These are phyloP conservation scores for Sipha maydis DNA, from an alignment of 2,888 invertebrate species.

Conservation along the genomic window DNA sequence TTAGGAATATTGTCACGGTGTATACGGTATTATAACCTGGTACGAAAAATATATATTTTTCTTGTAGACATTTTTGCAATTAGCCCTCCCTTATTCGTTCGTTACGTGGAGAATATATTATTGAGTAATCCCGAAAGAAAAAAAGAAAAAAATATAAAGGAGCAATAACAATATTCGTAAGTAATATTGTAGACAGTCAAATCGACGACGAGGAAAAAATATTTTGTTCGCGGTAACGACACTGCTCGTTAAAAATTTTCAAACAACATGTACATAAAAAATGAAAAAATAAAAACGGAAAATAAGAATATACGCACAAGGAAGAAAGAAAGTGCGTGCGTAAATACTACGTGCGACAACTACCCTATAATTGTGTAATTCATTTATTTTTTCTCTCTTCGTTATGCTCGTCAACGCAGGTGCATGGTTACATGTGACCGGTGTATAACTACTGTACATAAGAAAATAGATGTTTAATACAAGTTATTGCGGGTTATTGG, in stretches of 20 bases:
- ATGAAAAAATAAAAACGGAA: background rate
- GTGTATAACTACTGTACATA: background rate
- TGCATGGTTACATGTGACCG: background rate
- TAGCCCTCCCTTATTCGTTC: background rate
- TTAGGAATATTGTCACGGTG: too few species aligned
- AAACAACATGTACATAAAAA: background rate
- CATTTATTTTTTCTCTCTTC: background rate
- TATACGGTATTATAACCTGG: too few species aligned
- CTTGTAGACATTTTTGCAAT: background rate
- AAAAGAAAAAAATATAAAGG: background rate
- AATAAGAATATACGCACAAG: background rate
- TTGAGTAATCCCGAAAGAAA: background rate
- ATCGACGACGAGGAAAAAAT: background rate
- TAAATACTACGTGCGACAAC: background rate
- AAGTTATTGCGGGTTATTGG: too few species aligned
- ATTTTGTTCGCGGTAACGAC: slow-evolving; percentile 52
- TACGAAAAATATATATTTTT: background rate
- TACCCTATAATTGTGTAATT: background rate
- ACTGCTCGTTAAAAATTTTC: slow-evolving; percentile 52
- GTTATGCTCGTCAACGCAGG: background rate
- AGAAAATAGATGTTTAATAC: too few species aligned
- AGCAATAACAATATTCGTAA: slow-evolving; percentile 2
- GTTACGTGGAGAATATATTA: background rate
- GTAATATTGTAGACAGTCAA: background rate
- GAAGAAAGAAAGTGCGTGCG: background rate